Percentiles rank a stretch among this genome's conserved stretches.
Conservation (phyloP, 2,888 invertebrate species). For the Gastrophysa polygoni region DNA sequence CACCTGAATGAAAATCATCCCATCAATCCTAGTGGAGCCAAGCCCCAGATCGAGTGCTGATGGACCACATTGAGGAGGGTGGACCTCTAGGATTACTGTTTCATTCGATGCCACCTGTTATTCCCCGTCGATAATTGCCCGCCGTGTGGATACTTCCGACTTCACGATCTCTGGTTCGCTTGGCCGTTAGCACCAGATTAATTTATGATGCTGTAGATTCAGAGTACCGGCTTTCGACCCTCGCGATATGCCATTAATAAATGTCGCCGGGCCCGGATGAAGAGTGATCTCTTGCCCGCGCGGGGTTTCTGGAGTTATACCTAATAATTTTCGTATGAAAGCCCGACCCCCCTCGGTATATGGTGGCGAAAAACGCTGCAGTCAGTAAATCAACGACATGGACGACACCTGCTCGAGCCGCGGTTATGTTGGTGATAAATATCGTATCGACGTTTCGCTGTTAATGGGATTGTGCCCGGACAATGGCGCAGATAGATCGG, state of each 20-base stretch:
- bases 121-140: slow-evolving; percentile 25
- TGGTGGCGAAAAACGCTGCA: slow-evolving; percentile 21
- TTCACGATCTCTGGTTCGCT: slow-evolving; percentile 8
- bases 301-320: neutral
- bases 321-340: slow-evolving; percentile 29
- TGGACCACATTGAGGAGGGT: no score
- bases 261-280: slow-evolving; percentile 35
- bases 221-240: slow-evolving; percentile 31
- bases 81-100: no score
- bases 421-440: slow-evolving; percentile 33
- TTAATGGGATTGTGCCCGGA: neutral
- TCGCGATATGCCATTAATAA: slow-evolving; percentile 35
- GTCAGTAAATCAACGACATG: slow-evolving; percentile 35
- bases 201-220: slow-evolving; percentile 33
- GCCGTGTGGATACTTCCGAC: slow-evolving; percentile 18
- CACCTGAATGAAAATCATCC: no score
- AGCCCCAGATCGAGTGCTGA: no score
- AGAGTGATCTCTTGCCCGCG: slow-evolving; percentile 20
- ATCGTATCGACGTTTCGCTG: slow-evolving; percentile 21
- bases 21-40: no score
- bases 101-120: neutral
- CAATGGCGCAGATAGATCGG: neutral
- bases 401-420: slow-evolving; percentile 22
- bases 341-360: slow-evolving; percentile 10
- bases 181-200: slow-evolving; percentile 23